Evolutionary conservation across 2,888 invertebrate species (phyloP).

Genomic region (Hemistola chrysoprasaria): DNA sequence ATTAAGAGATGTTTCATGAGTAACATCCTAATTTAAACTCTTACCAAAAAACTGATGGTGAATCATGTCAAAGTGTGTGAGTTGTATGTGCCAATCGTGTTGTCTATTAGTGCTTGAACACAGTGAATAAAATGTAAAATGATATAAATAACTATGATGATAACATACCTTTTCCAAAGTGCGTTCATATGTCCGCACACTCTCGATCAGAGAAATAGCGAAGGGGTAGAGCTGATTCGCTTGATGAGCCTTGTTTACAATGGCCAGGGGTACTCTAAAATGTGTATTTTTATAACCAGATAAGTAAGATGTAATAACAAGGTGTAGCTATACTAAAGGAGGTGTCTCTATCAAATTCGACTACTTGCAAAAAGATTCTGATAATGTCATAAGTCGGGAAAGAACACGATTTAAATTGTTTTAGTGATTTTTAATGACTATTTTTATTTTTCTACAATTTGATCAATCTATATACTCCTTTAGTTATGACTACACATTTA

Average conservation of each 20-base stretch:
- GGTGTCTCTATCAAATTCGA: no score
- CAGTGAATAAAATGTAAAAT: constrained; percentile 36
- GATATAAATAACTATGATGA: constrained; percentile 5
- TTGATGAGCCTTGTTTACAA: constrained; percentile 99
- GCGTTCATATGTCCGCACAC: constrained; percentile 97
- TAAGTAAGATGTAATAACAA: no score
- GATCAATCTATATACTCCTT: no score
- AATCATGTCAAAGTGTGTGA: constrained; percentile 12
- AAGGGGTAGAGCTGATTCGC: constrained; percentile 99
- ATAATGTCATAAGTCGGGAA: no score
- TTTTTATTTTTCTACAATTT: no score
- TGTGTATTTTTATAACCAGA: background rate
- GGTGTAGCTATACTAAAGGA: no score
- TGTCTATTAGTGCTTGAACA: constrained; percentile 52
- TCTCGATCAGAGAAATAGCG: constrained; percentile 98
- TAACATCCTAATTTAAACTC: background rate
- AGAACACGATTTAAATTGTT: no score
- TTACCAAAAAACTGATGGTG: constrained; percentile 1
- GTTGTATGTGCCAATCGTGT: constrained; percentile 55
- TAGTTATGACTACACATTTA: no score
- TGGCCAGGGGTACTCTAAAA: constrained; percentile 95
- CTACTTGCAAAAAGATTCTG: no score
- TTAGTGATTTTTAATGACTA: no score
- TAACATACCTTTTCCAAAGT: constrained; percentile 95
- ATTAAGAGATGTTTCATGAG: background rate